These are phyloP conservation scores for Corapipo altera DNA, from an alignment of 2,113 vertebrate genomes.

Conservation along the genomic window DNA sequence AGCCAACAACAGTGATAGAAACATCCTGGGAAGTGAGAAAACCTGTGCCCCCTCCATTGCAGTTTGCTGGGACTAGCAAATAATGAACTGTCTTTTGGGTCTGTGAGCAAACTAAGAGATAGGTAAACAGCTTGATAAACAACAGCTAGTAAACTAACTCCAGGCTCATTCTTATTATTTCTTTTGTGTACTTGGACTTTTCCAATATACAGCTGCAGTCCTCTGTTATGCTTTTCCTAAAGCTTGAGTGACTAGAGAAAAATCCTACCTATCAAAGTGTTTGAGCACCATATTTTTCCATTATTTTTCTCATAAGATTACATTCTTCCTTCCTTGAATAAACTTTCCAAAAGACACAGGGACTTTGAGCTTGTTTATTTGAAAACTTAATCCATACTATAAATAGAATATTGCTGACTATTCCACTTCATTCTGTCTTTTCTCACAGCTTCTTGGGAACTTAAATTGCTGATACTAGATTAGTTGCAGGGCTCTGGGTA, in stretches of 20 bases:
- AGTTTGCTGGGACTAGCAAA: neutral
- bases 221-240: neutral
- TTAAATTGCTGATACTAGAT: neutral
- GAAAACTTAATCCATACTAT: neutral
- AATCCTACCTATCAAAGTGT: neutral
- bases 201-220: neutral
- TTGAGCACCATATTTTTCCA: neutral
- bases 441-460: neutral
- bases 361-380: neutral
- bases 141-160: neutral
- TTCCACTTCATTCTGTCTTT: neutral
- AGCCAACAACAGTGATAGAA: neutral
- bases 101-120: neutral
- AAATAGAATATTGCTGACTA: neutral
- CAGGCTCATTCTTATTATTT: neutral
- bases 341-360: neutral
- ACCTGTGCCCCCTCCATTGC: neutral
- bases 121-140: neutral
- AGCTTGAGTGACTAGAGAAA: neutral
- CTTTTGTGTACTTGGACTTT: neutral
- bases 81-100: neutral
- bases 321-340: neutral
- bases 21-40: neutral
- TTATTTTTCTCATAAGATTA: neutral
- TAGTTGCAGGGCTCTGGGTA: neutral